A percentile compares a stretch with the other conserved stretches of the same genome.
These are phyloP conservation scores for Bombus pyrosoma DNA, from an alignment of 1,140 invertebrate genomes.

Conservation along the genomic window DNA sequence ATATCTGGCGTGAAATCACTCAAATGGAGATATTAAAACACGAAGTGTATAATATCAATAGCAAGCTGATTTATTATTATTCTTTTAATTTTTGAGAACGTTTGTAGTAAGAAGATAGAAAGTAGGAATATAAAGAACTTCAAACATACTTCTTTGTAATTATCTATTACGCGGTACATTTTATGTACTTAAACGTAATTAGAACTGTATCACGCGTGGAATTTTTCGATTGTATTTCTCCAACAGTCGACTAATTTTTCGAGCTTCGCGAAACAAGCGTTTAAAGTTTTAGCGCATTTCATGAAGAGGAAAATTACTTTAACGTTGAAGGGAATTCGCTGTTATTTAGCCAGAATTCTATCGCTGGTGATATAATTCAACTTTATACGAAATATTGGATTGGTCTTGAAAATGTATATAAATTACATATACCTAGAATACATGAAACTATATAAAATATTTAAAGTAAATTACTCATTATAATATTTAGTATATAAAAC, in stretches of 20 bases:
- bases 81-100: background rate
- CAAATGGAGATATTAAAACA: background rate
- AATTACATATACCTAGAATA: no score
- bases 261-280: background rate
- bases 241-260: background rate
- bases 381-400: no score
- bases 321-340: background rate
- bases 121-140: no score
- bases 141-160: background rate
- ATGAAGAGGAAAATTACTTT: background rate
- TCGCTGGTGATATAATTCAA: no score
- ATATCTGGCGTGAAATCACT: background rate
- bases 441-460: background rate
- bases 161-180: background rate
- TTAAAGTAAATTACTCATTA: background rate
- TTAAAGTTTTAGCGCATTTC: background rate
- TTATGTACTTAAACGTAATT: background rate
- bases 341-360: background rate
- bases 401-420: no score
- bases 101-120: background rate
- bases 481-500: background rate
- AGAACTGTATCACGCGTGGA: background rate
- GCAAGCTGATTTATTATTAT: background rate
- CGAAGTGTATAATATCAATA: no score
- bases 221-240: conserved; percentile 4